These are phyloP conservation scores for Circaetus gallicus DNA, from an alignment of 2,113 vertebrate genomes.

Conservation along the genomic window DNA sequence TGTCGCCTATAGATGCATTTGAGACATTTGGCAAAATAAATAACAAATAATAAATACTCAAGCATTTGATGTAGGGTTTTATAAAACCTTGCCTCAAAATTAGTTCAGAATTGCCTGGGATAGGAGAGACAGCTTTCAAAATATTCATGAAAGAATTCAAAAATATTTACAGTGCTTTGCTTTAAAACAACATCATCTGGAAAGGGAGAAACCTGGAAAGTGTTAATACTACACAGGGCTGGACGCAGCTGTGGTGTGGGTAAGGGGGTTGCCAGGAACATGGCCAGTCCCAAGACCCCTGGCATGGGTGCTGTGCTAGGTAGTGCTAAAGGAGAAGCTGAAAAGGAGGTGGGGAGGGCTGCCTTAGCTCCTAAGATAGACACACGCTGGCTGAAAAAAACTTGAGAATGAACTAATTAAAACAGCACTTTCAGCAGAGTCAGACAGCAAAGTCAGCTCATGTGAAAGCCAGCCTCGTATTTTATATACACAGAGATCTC, in stretches of 20 bases:
- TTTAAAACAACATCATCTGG: constrained; percentile 56
- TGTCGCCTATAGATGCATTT: constrained; percentile 65
- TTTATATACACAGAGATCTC: not conserved
- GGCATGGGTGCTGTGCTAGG: not conserved
- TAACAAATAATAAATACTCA: constrained; percentile 65
- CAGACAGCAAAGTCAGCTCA: not conserved
- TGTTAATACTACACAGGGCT: constrained; percentile 7
- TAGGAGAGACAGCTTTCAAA: constrained; percentile 60
- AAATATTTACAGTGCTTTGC: constrained; percentile 63
- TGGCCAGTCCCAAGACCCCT: not conserved
- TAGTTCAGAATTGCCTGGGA: constrained; percentile 58
- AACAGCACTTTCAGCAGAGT: not conserved
- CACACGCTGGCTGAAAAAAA: not conserved
- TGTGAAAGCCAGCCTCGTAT: rapidly evolving
- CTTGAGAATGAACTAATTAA: not conserved
- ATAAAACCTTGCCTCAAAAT: constrained; percentile 64
- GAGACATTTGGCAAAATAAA: constrained; percentile 69
- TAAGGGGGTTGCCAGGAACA: not conserved
- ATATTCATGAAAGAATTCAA: constrained; percentile 60
- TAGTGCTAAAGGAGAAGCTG: not conserved
- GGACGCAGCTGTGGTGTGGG: not conserved
- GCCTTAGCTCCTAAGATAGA: not conserved
- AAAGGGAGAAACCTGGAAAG: constrained; percentile 54
- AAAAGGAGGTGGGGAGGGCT: not conserved
- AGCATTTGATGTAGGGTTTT: constrained; percentile 59